Conservation (phyloP, 2,113 vertebrate species). For the Gymnarchus niloticus region DNA sequence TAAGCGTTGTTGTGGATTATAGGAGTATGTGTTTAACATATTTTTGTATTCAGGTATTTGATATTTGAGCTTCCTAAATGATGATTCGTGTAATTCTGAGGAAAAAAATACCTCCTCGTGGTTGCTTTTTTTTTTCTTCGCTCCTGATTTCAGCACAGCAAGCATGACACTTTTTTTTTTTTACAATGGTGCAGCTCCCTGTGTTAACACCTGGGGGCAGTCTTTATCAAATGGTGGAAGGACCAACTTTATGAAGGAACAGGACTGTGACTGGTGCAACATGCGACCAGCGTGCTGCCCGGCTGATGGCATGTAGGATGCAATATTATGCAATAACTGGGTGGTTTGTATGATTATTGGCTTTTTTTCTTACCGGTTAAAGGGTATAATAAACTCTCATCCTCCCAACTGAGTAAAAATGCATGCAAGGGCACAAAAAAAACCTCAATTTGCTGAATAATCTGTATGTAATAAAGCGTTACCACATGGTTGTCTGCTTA, state of each 20-base stretch:
- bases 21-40: background rate
- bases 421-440: background rate
- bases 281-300: background rate
- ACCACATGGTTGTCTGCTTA: background rate
- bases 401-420: background rate
- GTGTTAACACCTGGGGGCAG: conserved; percentile 4
- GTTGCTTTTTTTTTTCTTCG: background rate
- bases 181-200: background rate
- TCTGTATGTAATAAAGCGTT: background rate
- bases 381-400: background rate
- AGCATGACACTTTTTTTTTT: background rate
- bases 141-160: background rate
- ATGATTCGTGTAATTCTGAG: background rate
- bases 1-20: background rate
- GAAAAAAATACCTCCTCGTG: background rate
- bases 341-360: background rate
- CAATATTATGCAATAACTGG: background rate
- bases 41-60: background rate
- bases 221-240: background rate
- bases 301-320: background rate
- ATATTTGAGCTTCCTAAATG: background rate
- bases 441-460: background rate
- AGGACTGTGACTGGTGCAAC: background rate
- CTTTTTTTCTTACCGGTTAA: background rate
- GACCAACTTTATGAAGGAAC: background rate